Base-by-base conservation (phyloP, 2,888 invertebrate species). In the Perizoma affinitatum region DNA sequence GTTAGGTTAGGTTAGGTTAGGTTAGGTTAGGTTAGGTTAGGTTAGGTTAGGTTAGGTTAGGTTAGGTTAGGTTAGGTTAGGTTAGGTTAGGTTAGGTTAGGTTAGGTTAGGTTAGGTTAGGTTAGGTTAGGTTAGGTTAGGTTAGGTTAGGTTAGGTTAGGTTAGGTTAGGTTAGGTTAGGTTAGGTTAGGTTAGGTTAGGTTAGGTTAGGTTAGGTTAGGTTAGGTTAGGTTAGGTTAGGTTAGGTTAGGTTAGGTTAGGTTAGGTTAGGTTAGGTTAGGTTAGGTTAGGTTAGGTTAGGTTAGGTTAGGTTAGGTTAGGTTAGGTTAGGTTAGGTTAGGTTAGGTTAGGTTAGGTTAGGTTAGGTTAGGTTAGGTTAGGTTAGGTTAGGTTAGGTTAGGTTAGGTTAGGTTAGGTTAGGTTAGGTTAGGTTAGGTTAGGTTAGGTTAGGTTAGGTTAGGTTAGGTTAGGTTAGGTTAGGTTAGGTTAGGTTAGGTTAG, bases 1-100 rank as follows among this genome's bases (percentile, higher is more conserved):
- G 41, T 41, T 41, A 41, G 41, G 41, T 41, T 41, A 41, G 41
- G 41, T 41, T 41, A 41, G 41, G 41, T 41, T 41, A 41, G 41
- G 41, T 41, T 41, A 41, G 41, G 41, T 41, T 41, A 41, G 41
- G 41, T 41, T 41, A 41, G 41, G 41, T 41, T 41, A 41, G 41
- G 41, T 41, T 41, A 41, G 41, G 41, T 41, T 41, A 41, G 41
- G 41, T 41, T 41, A 41, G 41, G 41, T 41, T 41, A 41, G 41
- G 41, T 41, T 41, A 41, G 41, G 41, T 41, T 41, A 41, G 41
- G 41, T 41, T 41, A 41, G 41, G 41, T 41, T 41, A 41, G 41
- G 41, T 41, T 41, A 41, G 41, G 41, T 41, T 41, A 41, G 41
- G 41, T 41, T 41, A 41, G 41, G 41, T 41, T 41, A 41, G 41